Evolutionary conservation across 2,888 invertebrate genomes (phyloP), one percentile per base, ranked within the genome.

Genomic region (Gasteruption jaculator): DNA sequence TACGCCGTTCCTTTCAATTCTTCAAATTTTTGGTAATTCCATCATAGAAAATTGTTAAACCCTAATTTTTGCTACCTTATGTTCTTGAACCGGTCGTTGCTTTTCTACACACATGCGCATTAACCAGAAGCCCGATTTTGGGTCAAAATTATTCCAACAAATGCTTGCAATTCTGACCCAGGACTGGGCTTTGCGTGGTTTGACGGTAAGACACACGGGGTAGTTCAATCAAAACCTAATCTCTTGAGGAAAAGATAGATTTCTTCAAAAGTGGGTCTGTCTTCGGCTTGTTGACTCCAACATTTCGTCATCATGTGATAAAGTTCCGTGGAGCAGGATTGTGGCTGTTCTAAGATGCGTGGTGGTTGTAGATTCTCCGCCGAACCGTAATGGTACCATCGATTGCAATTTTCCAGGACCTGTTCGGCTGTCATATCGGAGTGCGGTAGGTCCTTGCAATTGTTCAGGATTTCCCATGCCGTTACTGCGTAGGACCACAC

Each of bases 401-500:
- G 81, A 56, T 78, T 81, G 34, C 83, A 82, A 66, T 83, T 83
- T 57, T 81, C 84, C 40, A 87, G 78, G 48, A 92, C 88, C 73
- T 91, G 86, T 57, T 90, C 87, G 61, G 89, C 87, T 39, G 81
- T 84, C 71, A 91, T 77, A 56, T 88, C 85, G 12, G 85, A 83
- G 61, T 83, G 90, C 0, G 92, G 93, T 58, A 84, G 82, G 45
- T 86, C 83, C 40, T 80, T 76, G 68, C 91, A 90, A 58, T 82
- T 79, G 45, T 85, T 87, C 48, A 92, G 76, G 18, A 92, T 80
- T 68, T 93, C 92, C 92, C 92, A 93, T 27, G 91, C 76, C 1
- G 91, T 89, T 19, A 91, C 85, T 5, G 88, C 92, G 65, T 91
- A 92, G 0, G 91, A 85, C 91, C 92, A 93, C 2, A 91, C 90